Evolutionary conservation across 2,888 invertebrate species (phyloP), one percentile per base, ranked within the genome.

Genomic region (Ariolimax columbianus): DNA sequence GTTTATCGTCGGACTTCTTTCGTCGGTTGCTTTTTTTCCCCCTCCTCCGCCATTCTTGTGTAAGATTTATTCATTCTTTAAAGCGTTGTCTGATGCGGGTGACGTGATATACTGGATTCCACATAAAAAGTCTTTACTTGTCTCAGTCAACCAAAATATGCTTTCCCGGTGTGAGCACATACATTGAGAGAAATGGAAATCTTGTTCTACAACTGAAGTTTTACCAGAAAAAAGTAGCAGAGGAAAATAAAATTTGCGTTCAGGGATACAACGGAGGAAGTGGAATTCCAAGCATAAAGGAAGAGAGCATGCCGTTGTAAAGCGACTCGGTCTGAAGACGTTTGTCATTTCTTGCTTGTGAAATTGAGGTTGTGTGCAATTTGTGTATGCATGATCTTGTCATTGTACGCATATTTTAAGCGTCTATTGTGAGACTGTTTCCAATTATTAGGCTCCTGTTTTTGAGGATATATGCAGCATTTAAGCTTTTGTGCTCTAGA

Each of bases 41-140:
- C 40, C 19, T 19, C 19, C 40, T 6, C 19, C 30, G 30, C 11
- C 77, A 78, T 63, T 59, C n/a, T 40, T 75, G 43, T 40, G 26
- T 1, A 68, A 79, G 79, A 79, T 79, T 79, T 79, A 79, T 79
- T 30, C n/a, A 33, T 68, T 68, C 43, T 66, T 38, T 43, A 33
- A 77, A 38, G 9, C 17, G 3, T 33, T 66, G 43, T 63, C 78
- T 59, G 63, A 4, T 6, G 66, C 43, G 30, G 14, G 33, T 63
- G 1, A n/a, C 26, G 3, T 19, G 43, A 68, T 30, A 17, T 75
- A 51, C n/a, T 75, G 33, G 43, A 17, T 47, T 9, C n/a, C 1
- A 19, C 17, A 36, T 4, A 68, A 72, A 40, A 40, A 26, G 3
- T 40, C 19, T 7, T 38, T 38, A 33, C 66, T 66, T 0, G 1